Evolutionary conservation across 2,888 invertebrate genomes (phyloP).

Genomic region (Dyspetes luteomarginatus): DNA sequence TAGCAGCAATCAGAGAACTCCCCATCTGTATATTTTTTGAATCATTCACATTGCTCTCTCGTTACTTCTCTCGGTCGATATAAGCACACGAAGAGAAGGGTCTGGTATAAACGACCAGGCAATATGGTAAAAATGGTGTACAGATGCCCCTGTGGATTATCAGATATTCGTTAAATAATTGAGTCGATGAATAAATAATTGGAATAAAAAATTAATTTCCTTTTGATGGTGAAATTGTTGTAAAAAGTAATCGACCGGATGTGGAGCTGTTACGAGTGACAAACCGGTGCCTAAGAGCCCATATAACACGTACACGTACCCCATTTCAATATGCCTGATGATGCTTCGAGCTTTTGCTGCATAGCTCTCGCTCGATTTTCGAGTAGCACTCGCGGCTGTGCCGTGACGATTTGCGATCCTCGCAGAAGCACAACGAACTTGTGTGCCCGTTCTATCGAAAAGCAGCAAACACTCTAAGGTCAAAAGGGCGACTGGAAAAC

Average conservation of each 20-base stretch:
- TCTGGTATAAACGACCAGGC: no score
- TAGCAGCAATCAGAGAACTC: no score
- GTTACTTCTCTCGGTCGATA: no score
- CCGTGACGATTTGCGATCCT: not conserved
- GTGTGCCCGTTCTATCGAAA: conserved; percentile 17
- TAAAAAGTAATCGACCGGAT: not conserved
- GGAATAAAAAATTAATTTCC: no score
- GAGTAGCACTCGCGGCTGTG: conserved; percentile 21
- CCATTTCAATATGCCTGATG: not conserved
- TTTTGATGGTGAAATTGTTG: no score
- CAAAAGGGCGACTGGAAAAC: conserved; percentile 30
- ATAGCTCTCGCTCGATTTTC: conserved; percentile 21
- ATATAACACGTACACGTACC: not conserved
- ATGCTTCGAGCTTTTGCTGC: conserved; percentile 13
- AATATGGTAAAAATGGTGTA: no score
- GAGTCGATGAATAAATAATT: no score
- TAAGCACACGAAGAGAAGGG: no score
- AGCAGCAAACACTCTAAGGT: conserved; percentile 1
- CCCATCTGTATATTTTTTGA: no score
- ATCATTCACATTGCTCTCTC: no score
- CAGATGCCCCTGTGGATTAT: no score
- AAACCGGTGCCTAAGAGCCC: not conserved
- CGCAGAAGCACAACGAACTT: conserved; percentile 23
- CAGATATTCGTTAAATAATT: no score
- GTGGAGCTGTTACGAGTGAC: not conserved